Base-by-base conservation (phyloP, 2,888 invertebrate genomes). In the Eupithecia inturbata region DNA sequence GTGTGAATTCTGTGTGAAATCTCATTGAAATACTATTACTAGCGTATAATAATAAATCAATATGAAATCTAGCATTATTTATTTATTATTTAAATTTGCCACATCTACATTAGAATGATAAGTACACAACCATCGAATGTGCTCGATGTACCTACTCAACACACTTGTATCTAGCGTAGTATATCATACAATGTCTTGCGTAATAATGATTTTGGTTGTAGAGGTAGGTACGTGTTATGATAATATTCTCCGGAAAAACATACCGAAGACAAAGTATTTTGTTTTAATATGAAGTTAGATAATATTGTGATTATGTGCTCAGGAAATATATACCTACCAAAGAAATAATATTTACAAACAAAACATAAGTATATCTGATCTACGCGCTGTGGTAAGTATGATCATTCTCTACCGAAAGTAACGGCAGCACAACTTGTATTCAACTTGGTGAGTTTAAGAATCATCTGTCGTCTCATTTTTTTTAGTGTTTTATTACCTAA, bases 331-430 rank as follows among this genome's bases (percentile, higher is more conserved):
- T 57, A 57, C 57, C 57, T 57, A 57, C 57, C 57, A 14, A 57
- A 57, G 4, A 26, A 57, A 26, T 57, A 57, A 57, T 57, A 26
- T 57, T 57, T 57, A 57, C 57, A 57, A 57, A 57, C 57, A 57
- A 57, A 26, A 57, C 22, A 5, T 57, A 14, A 53, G n/a, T n/a
- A n/a, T n/a, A n/a, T n/a, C 53, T n/a, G 7, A 49, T n/a, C 45
- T 49, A n/a, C 49, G 49, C n/a, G 4, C 36, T 39, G 53, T 10
- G 22, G 4, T 45, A 1, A 6, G 45, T 10, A 5, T 57, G 57
- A 57, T 12, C 57, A 57, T 26, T 26, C 53, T 12, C 4, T 14
- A 57, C 14, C 5, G 26, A 22, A 57, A 26, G 26, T 26, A 26
- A 57, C 22, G 57, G 57, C 57, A 57, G 22, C 2, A 57, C 14